Conservation (phyloP, 2,797 vertebrate genomes). For the Cephalopachus bancanus region DNA sequence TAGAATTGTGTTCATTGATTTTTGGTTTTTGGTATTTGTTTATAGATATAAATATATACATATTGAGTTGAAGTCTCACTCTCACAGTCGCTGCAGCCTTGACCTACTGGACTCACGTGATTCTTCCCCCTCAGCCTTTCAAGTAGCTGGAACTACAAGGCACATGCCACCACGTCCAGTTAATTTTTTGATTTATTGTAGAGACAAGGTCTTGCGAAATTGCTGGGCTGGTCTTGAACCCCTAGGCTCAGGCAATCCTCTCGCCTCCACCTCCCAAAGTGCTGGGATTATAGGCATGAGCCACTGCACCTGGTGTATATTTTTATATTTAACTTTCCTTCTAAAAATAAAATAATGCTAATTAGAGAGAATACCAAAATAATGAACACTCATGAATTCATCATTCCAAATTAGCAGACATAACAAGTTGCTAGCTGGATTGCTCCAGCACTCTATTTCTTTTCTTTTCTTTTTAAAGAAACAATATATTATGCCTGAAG, state of each 20-base stretch:
- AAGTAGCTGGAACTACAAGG: too few species aligned
- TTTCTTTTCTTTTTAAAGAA: neutral
- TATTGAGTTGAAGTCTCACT: too few species aligned
- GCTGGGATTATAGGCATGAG: too few species aligned
- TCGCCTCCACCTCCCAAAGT: too few species aligned
- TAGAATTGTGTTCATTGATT: neutral
- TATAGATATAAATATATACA: neutral
- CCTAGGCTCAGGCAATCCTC: too few species aligned
- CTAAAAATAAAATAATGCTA: conserved; percentile 63
- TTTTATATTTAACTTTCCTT: conserved; percentile 57
- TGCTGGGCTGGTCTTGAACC: too few species aligned
- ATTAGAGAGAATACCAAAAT: conserved; percentile 32
- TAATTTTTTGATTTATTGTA: too few species aligned
- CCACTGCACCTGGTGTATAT: neutral
- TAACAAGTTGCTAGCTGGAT: neutral
- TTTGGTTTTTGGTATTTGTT: conserved; percentile 30
- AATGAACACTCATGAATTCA: conserved; percentile 43
- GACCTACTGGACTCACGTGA: too few species aligned
- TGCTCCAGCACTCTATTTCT: neutral
- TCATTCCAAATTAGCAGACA: neutral
- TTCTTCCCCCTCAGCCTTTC: too few species aligned
- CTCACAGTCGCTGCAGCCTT: too few species aligned
- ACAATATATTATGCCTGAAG: neutral
- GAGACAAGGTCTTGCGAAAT: too few species aligned
- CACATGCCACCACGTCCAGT: too few species aligned